Base-by-base conservation (phyloP, 1,140 invertebrate species). In the Bilobella aurantiaca region DNA sequence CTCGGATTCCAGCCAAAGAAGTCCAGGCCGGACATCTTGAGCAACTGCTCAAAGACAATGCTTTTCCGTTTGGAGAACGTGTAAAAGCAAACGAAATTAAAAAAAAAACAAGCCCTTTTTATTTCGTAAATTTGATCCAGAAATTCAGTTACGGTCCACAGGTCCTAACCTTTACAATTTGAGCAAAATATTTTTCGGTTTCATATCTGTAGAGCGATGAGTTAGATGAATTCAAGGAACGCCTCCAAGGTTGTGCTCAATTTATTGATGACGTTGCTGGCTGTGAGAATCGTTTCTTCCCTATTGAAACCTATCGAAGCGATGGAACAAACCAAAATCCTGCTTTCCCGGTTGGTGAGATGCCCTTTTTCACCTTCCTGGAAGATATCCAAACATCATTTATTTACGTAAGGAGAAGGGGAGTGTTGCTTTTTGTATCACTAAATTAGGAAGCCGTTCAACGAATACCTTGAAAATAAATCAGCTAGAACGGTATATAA, bases 341-440 rank as follows among this genome's bases (percentile, higher is more conserved):
- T 18, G 30, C 65, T 3, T 73, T 68, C 32, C 56, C 64, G 3
- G n/a, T 75, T 3, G 65, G 66, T 1, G 65, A 70, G n/a, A 68
- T 72, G 58, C 71, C 75, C 18, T 73, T 68, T 16, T 86, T 83
- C 73, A 86, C 89, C 1, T 85, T 88, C 69, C 78, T 92, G 53
- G 87, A 93, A 80, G 83, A 89, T 74, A 78, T 91, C 14, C 83
- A 87, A 65, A 89, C 88, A 1, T 89, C 90, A 74, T 93, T 93
- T 80, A 83, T 92, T 68, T 87, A 91, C 78, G 89, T 92, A 76
- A 82, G 85, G 83, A n/a, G n/a, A n/a, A n/a, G n/a, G 28, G 25
- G 56, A 49, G 27, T 42, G 23, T 25, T 16, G 1, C 16, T 65
- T 61, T 67, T 62, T 67, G 61, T 53, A 63, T 64, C 29, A 27